A percentile compares a stretch with the other conserved stretches of the same genome.
These are phyloP conservation scores for Orthosia cruda DNA, from an alignment of 2,888 invertebrate genomes.

Conservation along the genomic window DNA sequence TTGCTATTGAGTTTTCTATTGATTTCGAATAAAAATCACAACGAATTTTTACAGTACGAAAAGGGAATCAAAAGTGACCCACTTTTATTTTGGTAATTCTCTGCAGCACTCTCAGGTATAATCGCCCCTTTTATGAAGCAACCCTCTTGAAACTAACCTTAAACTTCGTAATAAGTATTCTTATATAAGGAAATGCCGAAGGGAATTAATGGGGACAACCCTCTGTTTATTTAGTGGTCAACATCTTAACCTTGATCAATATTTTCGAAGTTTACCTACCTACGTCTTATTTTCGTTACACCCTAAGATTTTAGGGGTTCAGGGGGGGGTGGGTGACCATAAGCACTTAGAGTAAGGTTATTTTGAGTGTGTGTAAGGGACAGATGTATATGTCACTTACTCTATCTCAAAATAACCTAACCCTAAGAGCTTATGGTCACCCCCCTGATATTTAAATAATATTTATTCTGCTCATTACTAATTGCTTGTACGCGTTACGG, in stretches of 20 bases:
- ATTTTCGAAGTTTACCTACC: not conserved
- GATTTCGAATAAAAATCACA: not conserved
- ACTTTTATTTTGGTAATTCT: not conserved
- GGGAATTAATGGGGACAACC: not conserved
- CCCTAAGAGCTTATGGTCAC: too few species aligned
- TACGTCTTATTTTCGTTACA: too few species aligned
- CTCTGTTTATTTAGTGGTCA: slow-evolving; percentile 5
- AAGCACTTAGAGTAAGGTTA: too few species aligned
- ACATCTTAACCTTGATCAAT: not conserved
- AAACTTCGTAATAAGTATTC: slow-evolving; percentile 1
- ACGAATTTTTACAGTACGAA: not conserved
- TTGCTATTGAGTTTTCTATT: not conserved
- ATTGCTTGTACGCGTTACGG: too few species aligned
- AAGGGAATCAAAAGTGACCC: not conserved
- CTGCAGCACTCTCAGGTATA: not conserved
- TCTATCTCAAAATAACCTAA: too few species aligned
- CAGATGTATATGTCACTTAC: too few species aligned
- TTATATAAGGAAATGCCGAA: not conserved
- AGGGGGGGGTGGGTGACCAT: too few species aligned
- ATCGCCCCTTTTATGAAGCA: not conserved
- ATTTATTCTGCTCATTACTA: too few species aligned
- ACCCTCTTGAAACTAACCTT: slow-evolving; percentile 6
- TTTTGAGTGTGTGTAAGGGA: too few species aligned
- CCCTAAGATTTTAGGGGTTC: too few species aligned
- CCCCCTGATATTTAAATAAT: too few species aligned